Evolutionary conservation across 2,888 invertebrate genomes (phyloP).

Genomic region (Psylliodes chrysocephalus): DNA sequence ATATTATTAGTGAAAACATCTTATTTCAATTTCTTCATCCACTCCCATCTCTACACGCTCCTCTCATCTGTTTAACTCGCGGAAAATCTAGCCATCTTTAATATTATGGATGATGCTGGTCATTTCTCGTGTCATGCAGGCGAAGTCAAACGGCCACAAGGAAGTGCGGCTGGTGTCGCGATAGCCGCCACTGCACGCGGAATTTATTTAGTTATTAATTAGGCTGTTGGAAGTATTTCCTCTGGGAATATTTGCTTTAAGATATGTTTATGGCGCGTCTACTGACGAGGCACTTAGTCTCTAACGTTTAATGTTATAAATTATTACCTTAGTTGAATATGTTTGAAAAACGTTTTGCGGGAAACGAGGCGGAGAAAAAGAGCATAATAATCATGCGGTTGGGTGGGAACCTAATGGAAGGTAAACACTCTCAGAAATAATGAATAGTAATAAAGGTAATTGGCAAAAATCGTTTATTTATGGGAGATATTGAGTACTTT

Average conservation of each 20-base stretch:
- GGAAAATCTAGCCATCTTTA: not conserved
- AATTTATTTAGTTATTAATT: not conserved
- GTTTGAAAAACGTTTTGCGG: not conserved
- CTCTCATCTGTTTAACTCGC: not conserved
- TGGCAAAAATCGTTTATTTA: too few relatives aligned
- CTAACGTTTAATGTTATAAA: not conserved
- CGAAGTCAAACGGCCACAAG: not conserved
- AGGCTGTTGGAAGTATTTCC: not conserved
- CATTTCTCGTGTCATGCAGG: not conserved
- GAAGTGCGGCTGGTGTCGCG: not conserved
- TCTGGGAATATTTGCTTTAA: not conserved
- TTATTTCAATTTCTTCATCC: too few relatives aligned
- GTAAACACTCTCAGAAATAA: not conserved
- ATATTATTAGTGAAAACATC: too few relatives aligned
- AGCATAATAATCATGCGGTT: not conserved
- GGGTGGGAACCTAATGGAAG: not conserved
- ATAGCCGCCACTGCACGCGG: not conserved
- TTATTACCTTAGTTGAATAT: not conserved
- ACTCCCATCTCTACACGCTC: not conserved
- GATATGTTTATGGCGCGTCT: not conserved
- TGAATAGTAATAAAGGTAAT: too few relatives aligned
- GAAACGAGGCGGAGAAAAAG: not conserved
- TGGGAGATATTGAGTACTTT: too few relatives aligned
- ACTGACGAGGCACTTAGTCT: not conserved
- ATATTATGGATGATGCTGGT: not conserved